Conservation (phyloP, 2,888 invertebrate species). For the Pseudococcus jackbeardsleyi region DNA sequence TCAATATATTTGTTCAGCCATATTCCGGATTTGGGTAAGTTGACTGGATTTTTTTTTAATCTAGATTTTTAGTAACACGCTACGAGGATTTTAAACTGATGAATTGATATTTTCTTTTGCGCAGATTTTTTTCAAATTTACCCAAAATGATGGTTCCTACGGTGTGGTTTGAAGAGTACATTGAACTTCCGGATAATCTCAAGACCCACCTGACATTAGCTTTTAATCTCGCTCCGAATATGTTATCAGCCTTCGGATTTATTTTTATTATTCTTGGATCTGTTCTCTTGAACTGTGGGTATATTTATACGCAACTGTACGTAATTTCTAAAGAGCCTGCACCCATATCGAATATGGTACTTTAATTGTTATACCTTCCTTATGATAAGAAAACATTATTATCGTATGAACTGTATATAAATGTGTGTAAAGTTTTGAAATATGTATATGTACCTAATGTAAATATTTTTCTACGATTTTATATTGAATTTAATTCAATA, state of each 20-base stretch:
- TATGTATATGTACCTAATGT: too few relatives aligned
- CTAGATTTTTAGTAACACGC: too few relatives aligned
- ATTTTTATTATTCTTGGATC: neutral
- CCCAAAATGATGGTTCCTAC: slow-evolving; percentile 81
- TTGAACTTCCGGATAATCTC: slow-evolving; percentile 75
- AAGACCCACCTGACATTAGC: slow-evolving; percentile 72
- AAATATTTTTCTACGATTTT: too few relatives aligned
- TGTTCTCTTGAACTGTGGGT: neutral
- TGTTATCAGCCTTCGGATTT: slow-evolving; percentile 6
- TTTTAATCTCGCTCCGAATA: slow-evolving; percentile 20
- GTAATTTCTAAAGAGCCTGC: neutral
- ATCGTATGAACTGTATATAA: too few relatives aligned
- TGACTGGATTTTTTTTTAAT: too few relatives aligned
- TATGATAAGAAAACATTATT: too few relatives aligned
- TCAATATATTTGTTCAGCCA: slow-evolving; percentile 77
- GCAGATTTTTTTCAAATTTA: slow-evolving; percentile 70
- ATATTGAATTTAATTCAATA: too few relatives aligned
- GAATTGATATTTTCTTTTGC: neutral
- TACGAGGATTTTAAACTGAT: too few relatives aligned
- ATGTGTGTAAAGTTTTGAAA: too few relatives aligned
- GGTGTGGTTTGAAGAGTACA: slow-evolving; percentile 84
- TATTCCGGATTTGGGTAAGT: slow-evolving; percentile 74
- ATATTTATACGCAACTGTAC: slow-evolving; percentile 10
- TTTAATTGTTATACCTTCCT: neutral
- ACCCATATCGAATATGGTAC: neutral